These are phyloP conservation scores for Sinocyclocheilus anophthalmus DNA, from an alignment of 2,113 vertebrate species.

Conservation along the genomic window DNA sequence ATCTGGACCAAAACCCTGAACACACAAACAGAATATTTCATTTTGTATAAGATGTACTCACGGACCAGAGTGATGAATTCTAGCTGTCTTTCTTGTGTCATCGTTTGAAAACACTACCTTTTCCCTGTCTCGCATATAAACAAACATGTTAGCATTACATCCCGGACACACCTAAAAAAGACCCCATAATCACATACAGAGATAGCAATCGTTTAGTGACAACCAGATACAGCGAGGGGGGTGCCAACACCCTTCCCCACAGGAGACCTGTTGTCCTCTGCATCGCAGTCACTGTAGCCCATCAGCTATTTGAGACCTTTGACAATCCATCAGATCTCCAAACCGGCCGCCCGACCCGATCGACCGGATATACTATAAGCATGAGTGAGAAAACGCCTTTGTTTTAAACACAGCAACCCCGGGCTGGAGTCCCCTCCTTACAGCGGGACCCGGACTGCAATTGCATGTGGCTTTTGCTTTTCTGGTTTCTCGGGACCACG, in stretches of 20 bases:
- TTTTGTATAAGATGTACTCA: not conserved
- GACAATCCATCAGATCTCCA: conserved; percentile 43
- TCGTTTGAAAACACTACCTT: not conserved
- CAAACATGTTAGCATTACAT: conserved; percentile 13
- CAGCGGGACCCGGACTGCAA: conserved; percentile 60
- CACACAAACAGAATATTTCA: not conserved
- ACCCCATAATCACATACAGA: not conserved
- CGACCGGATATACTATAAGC: conserved; percentile 67
- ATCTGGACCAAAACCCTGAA: not conserved
- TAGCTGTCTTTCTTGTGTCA: not conserved
- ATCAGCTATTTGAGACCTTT: conserved; percentile 10
- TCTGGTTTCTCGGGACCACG: conserved; percentile 59
- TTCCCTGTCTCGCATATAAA: too few species aligned
- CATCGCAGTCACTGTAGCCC: conserved; percentile 35
- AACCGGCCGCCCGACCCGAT: not conserved
- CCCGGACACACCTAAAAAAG: not conserved
- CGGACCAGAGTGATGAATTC: not conserved
- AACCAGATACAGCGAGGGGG: conserved; percentile 5
- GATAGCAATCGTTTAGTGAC: conserved; percentile 34
- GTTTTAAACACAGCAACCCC: conserved; percentile 66
- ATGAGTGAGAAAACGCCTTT: conserved; percentile 74
- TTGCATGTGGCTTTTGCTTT: conserved; percentile 66
- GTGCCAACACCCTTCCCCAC: not conserved
- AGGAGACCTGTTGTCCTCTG: conserved; percentile 6
- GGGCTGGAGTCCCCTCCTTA: too few species aligned